These are phyloP conservation scores for Myotis vivesi DNA, from an alignment of 2,797 vertebrate genomes.

Conservation along the genomic window DNA sequence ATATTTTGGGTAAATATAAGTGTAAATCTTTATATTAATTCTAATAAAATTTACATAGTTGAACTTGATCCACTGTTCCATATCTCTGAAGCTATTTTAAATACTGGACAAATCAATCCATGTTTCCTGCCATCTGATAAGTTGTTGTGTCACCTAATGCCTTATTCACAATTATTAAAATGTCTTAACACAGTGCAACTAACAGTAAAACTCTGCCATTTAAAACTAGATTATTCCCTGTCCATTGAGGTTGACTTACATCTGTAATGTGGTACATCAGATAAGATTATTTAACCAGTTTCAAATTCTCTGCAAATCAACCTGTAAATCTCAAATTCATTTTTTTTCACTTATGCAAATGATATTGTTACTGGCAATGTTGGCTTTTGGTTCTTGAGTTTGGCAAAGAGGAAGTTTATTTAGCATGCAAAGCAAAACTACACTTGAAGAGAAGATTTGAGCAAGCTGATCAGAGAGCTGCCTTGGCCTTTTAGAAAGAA, in stretches of 20 bases:
- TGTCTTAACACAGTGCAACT: not conserved
- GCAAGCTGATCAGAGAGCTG: not conserved
- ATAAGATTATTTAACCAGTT: not conserved
- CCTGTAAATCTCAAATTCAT: not conserved
- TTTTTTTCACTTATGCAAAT: not conserved
- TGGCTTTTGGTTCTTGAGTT: not conserved
- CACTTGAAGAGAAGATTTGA: not conserved
- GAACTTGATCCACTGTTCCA: not conserved
- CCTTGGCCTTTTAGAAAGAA: not conserved
- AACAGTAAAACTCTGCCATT: not conserved
- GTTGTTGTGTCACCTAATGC: not conserved
- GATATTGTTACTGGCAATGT: not conserved
- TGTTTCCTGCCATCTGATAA: not conserved
- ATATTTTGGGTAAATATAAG: not conserved
- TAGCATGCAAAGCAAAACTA: not conserved
- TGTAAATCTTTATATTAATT: not conserved
- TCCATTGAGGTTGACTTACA: not conserved
- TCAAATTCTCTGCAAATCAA: conserved; percentile 13
- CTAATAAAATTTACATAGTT: not conserved
- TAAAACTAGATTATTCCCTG: not conserved
- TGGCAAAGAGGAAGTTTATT: not conserved
- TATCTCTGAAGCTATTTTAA: not conserved
- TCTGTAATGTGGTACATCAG: not conserved
- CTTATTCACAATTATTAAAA: not conserved
- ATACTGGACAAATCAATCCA: not conserved